These are phyloP conservation scores for Ifrita kowaldi DNA, from an alignment of 2,113 vertebrate genomes.

Conservation along the genomic window DNA sequence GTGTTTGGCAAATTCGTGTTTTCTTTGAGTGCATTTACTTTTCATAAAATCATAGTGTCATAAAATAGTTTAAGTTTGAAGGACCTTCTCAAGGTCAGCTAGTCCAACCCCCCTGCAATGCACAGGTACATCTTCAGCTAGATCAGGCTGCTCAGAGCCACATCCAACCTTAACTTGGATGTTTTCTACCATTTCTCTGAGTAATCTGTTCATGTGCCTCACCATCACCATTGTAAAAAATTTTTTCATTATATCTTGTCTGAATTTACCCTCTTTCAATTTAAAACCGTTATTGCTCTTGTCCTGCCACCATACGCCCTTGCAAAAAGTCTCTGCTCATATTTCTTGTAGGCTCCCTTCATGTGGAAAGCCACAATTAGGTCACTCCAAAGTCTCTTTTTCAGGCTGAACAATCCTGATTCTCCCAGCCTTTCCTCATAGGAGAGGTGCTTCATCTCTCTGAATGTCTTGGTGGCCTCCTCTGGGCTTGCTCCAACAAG, in stretches of 20 bases:
- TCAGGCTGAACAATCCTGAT: neutral
- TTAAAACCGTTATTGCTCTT: neutral
- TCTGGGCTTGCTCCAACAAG: neutral
- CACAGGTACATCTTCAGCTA: neutral
- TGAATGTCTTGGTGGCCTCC: fast-evolving
- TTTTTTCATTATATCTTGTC: neutral
- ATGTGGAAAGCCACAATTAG: neutral
- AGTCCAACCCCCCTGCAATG: neutral
- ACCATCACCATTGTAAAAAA: neutral
- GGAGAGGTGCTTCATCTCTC: neutral
- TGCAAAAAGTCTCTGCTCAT: neutral
- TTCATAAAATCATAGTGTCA: neutral
- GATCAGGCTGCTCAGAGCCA: neutral
- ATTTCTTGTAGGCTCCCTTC: neutral
- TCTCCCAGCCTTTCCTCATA: neutral
- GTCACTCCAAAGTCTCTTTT: neutral
- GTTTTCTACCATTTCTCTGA: neutral
- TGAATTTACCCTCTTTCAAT: neutral
- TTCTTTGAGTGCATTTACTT: neutral
- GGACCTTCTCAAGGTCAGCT: neutral
- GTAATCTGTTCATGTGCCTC: neutral
- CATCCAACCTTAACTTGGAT: neutral
- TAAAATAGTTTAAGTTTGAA: neutral
- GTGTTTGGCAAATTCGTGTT: neutral
- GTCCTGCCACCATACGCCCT: neutral